A percentile compares a stretch with the other conserved stretches of the same genome.
These are phyloP conservation scores for Calephelis virginiensis DNA, from an alignment of 1,140 invertebrate species.

Conservation along the genomic window DNA sequence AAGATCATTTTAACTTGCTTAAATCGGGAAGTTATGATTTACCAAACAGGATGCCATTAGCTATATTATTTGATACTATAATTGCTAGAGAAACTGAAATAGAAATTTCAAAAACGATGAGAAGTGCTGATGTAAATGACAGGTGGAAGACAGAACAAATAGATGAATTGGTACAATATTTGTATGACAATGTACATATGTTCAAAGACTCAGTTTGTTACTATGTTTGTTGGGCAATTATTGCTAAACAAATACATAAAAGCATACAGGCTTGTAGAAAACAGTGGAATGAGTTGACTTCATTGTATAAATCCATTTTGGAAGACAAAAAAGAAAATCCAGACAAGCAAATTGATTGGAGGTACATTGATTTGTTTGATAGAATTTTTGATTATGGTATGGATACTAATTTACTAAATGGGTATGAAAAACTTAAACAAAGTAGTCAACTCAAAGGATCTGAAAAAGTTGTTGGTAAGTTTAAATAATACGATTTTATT, in stretches of 20 bases:
- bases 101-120: conserved; percentile 36
- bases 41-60: conserved; percentile 41
- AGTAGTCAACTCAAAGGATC: conserved; percentile 29
- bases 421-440: conserved; percentile 45
- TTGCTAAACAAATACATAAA: conserved; percentile 45
- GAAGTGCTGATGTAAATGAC: conserved; percentile 27
- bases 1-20: conserved; percentile 48
- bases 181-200: conserved; percentile 62
- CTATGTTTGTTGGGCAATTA: conserved; percentile 55
- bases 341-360: conserved; percentile 66
- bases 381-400: conserved; percentile 70
- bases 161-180: conserved; percentile 58
- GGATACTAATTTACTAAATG: conserved; percentile 52
- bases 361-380: conserved; percentile 69
- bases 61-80: conserved; percentile 62
- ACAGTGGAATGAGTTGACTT: conserved; percentile 54
- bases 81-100: conserved; percentile 52
- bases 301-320: conserved; percentile 55
- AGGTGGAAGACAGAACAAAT: conserved; percentile 46
- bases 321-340: conserved; percentile 68
- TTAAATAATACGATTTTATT: neutral
- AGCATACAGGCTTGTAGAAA: conserved; percentile 41
- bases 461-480: conserved; percentile 48
- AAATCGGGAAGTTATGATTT: conserved; percentile 48
- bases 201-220: conserved; percentile 63